Evolutionary conservation across 2,797 vertebrate species (phyloP), one percentile per base, ranked within the genome.

Genomic region (Lepidocolaptes lacrymiger): DNA sequence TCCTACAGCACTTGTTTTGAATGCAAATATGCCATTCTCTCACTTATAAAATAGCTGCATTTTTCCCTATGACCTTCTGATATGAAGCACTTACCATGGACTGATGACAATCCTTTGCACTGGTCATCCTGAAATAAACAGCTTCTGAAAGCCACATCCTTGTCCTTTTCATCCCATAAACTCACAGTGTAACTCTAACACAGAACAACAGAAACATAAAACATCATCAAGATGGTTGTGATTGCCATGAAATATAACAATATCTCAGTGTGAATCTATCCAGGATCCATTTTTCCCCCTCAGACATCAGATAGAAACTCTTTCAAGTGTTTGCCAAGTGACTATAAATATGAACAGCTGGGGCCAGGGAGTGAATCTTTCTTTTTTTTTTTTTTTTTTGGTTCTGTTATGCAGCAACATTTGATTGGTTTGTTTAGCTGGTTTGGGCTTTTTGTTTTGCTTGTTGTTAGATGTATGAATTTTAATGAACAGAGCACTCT

Each of bases 301-400:
- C 34, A 75, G 80, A 91, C 69, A 93, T 91, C 73, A 81, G 85
- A 88, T 27, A 95, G 69, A 91, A 92, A 69, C 21, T 46, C 93
- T 95, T 97, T 96, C 55, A 92, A 88, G 62, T 77, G 30, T 91
- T 78, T 93, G 95, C 92, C 93, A 97, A 93, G 54, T 63, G 85
- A 93, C 86, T 81, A 91, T 89, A 93, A 96, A 95, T 94, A 94
- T 52, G 89, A 96, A 95, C 87, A 96, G 91, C 92, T 95, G 94
- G 76, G 51, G 22, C 41, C 26, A 55, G 51, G 30, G 71, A 73
- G 59, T 32, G 55, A 93, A 86, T 75, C 13, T 81, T 92, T 39
- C 20, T 5, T 55, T 67, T 66, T 85, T 80, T 54, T 54, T n/a
- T n/a, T n/a, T n/a, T 77, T 10, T 44, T 44, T 10, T 51, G 32